Evolutionary conservation across 53 echinoderm and acorn worm genomes (phyloP), one percentile per base, ranked within the genome.

Genomic region (Antedon mediterranea): DNA sequence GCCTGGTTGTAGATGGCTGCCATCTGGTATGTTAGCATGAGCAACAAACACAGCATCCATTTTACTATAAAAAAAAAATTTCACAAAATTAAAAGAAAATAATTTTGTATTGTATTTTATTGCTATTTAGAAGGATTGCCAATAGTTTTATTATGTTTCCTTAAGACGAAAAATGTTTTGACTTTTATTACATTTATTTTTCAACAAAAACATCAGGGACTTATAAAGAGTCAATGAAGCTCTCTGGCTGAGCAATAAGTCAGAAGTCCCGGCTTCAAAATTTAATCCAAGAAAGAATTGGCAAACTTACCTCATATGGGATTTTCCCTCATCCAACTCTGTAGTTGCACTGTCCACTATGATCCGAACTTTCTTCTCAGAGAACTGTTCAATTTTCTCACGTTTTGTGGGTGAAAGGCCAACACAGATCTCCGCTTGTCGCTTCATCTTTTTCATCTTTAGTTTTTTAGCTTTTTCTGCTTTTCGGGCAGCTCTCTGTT

Each of bases 21-120:
- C 91, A 72, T 91, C 89, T 0, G 95, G 95, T 0, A 95, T 73
- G 87, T 95, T 95, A 32, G 87, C 89, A 81, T 95, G 87, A 20
- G 81, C 81, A 31, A 95, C 79, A 84, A 95, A 89, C 26, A 28
- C 71, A 30, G 91, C 89, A 82, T 91, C 89, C 85, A 84, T 83
- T 75, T 82, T 81, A 32, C 87, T 91, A 78, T 28, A n/a, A n/a
- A n/a, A n/a, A n/a, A n/a, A n/a, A n/a, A n/a, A n/a, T n/a, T n/a
- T n/a, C n/a, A n/a, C n/a, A n/a, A n/a, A n/a, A n/a, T n/a, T n/a
- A n/a, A n/a, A n/a, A n/a, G n/a, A n/a, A n/a, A n/a, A n/a, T n/a
- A n/a, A n/a, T n/a, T n/a, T n/a, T n/a, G n/a, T n/a, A n/a, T 3
- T n/a, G 57, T 15, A 44, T 44, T 15, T 44, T 44, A 44, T 44